Conservation (phyloP, 2,888 invertebrate species). For the Nomada fucata region DNA sequence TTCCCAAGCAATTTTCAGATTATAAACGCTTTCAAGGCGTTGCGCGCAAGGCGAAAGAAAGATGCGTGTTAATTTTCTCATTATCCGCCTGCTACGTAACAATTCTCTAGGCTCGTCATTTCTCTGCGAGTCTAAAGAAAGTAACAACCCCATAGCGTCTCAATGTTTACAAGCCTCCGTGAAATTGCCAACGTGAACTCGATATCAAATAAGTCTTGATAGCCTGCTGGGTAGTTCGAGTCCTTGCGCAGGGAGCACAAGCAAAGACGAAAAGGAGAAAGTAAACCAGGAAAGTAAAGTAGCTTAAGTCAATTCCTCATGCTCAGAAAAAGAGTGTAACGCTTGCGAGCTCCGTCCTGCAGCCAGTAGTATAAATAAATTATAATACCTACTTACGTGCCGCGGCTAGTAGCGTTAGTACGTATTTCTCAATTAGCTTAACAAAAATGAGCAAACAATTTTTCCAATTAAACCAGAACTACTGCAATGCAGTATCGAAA, state of each 20-base stretch:
- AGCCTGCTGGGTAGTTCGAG: slow-evolving; percentile 54
- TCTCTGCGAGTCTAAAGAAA: slow-evolving; percentile 33
- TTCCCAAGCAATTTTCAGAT: neutral
- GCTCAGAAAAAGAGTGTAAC: too few species aligned
- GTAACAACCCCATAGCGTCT: slow-evolving; percentile 51
- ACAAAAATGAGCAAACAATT: too few species aligned
- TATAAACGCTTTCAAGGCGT: neutral
- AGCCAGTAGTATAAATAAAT: too few species aligned
- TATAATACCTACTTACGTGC: too few species aligned
- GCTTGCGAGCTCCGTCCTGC: too few species aligned
- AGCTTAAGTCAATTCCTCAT: too few species aligned
- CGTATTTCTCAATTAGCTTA: too few species aligned
- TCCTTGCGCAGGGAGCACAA: slow-evolving; percentile 17
- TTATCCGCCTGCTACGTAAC: slow-evolving; percentile 33
- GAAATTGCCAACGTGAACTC: slow-evolving; percentile 5
- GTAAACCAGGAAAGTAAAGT: neutral
- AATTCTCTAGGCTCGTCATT: slow-evolving; percentile 5
- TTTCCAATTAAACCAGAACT: too few species aligned
- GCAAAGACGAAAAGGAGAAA: neutral
- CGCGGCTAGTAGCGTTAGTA: too few species aligned
- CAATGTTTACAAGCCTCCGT: slow-evolving; percentile 29
- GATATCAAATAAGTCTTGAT: slow-evolving; percentile 43
- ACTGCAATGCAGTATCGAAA: too few species aligned
- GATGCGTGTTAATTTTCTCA: slow-evolving; percentile 46
- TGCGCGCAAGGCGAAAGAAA: too few species aligned